Evolutionary conservation across 2,888 invertebrate species (phyloP), one percentile per base, ranked within the genome.

Genomic region (Ophion slaviceki): DNA sequence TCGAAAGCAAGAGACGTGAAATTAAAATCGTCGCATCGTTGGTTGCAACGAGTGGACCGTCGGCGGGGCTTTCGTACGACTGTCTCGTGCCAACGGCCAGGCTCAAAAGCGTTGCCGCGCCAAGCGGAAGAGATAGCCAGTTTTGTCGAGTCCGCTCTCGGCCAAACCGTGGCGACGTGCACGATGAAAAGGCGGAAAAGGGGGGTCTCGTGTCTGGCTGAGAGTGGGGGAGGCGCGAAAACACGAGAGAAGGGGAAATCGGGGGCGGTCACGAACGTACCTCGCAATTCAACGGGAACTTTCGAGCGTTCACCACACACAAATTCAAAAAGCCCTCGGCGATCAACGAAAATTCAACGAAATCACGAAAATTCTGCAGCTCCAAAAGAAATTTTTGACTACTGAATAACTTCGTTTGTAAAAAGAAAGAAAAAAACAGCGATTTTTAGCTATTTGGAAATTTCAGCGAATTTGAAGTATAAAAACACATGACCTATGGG

Each of bases 241-340:
- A 76, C 72, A 83, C 84, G 87, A 3, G 91, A 40, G 91, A 89
- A 89, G 92, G 93, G 93, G 90, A 88, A 89, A 86, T 88, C 90
- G 93, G 92, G 92, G 93, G 93, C 93, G 93, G 94, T 92, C 92
- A 53, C 92, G 92, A 92, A 28, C 90, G 91, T 90, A 91, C 90
- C 91, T 92, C 92, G 78, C 78, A 92, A 92, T 93, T 93, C 92
- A 91, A 91, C 91, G 89, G 90, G 89, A 92, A 93, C 91, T 87
- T 87, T 90, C 91, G 91, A 68, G 66, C 92, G 86, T 91, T 92
- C 89, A 87, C 92, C 76, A 67, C 80, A 94, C 93, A 14, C 3
- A 1, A 17, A 53, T 53, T 53, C 17, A 5, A 53, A 53, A 53
- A 53, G 14, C 53, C 53, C 53, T 17, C 11, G 5, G 1, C 53